phyloP scores from a whole-genome alignment of 2,113 vertebrate species.

The Scartelaos histophorus region DNA sequence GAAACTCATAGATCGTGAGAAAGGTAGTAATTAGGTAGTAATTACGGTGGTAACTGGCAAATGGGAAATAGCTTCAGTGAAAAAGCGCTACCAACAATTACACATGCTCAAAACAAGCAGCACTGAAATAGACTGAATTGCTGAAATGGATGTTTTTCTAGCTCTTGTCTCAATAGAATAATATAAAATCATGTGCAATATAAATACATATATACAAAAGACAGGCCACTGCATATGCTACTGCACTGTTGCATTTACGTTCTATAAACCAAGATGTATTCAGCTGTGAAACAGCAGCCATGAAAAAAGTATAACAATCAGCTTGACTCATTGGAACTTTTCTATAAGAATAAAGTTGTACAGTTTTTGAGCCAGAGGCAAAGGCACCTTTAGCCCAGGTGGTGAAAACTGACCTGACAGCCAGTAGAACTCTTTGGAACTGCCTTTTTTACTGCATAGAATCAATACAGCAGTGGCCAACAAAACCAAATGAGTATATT shows the following conservation, averaged over 20 bases:
- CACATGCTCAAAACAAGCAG: not conserved
- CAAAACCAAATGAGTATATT: conserved; percentile 5
- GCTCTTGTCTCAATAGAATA: too few relatives aligned
- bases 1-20: too few relatives aligned
- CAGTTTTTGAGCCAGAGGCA: conserved; percentile 6
- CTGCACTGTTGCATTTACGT: not conserved
- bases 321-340: not conserved
- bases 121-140: too few relatives aligned
- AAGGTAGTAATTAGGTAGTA: too few relatives aligned
- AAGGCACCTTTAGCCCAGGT: not conserved
- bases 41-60: too few relatives aligned
- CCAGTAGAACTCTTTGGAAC: conserved; percentile 10
- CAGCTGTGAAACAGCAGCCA: not conserved
- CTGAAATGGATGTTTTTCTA: too few relatives aligned
- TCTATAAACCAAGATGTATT: not conserved
- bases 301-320: not conserved
- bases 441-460: not conserved
- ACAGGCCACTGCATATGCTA: conserved; percentile 16
- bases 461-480: not conserved
- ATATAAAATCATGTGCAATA: too few relatives aligned
- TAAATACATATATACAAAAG: not conserved
- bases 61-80: not conserved
- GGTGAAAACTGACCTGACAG: conserved; percentile 19
- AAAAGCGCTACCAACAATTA: not conserved
- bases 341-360: not conserved